Percentiles rank a stretch among this genome's conserved stretches.
Evolutionary conservation across 2,888 invertebrate species (phyloP).

Genomic region (Metellina segmentata): DNA sequence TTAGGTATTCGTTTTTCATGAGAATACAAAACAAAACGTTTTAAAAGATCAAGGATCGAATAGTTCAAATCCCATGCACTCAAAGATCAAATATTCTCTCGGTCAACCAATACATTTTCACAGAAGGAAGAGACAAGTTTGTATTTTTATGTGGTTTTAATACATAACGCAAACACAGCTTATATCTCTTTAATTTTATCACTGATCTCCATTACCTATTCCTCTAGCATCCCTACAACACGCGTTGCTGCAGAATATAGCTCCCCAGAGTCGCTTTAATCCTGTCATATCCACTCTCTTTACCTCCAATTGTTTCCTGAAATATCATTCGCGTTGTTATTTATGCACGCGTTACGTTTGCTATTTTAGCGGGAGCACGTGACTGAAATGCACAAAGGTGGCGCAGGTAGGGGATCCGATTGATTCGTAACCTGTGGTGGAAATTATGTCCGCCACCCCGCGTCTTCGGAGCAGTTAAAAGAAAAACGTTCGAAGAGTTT

Average conservation of each 20-base stretch:
- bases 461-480: background rate
- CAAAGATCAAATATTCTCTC: too few species aligned
- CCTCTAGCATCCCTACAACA: background rate
- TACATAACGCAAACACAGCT: too few species aligned
- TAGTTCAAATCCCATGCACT: too few species aligned
- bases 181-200: too few species aligned
- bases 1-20: too few species aligned
- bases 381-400: constrained; percentile 33
- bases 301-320: constrained; percentile 38
- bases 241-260: constrained; percentile 6
- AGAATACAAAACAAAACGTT: too few species aligned
- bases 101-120: too few species aligned
- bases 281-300: constrained; percentile 26
- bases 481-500: background rate
- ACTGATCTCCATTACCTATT: background rate
- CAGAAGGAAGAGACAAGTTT: too few species aligned
- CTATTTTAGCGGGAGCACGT: constrained; percentile 38
- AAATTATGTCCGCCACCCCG: constrained; percentile 20
- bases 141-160: too few species aligned
- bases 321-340: constrained; percentile 33
- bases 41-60: too few species aligned
- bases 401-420: constrained; percentile 27
- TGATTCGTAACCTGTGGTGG: background rate
- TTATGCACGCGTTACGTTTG: constrained; percentile 41
- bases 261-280: constrained; percentile 15